Evolutionary conservation across 2,113 vertebrate genomes (phyloP).

Genomic region (Equus przewalskii): DNA sequence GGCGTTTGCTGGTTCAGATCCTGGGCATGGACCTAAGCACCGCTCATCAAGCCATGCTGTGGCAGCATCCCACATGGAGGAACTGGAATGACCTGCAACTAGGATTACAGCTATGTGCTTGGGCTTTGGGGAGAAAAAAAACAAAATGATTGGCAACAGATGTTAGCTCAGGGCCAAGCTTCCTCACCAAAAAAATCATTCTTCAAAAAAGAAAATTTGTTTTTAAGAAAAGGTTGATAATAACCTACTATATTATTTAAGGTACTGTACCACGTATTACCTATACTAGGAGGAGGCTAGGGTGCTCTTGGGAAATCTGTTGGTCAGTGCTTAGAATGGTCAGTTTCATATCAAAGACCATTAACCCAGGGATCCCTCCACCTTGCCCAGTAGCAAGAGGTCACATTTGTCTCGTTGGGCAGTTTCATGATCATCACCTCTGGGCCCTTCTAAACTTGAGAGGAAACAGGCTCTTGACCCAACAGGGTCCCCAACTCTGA

Average conservation of each 20-base stretch:
- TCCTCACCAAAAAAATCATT: too few relatives aligned
- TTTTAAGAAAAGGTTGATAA: not conserved
- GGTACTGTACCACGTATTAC: not conserved
- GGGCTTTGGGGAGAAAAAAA: too few relatives aligned
- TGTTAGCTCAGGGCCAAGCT: too few relatives aligned
- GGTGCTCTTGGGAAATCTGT: not conserved
- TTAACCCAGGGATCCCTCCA: not conserved
- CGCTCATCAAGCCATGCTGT: too few relatives aligned
- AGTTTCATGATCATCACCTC: not conserved
- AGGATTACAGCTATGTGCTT: too few relatives aligned
- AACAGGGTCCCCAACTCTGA: not conserved
- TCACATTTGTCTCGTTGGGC: not conserved
- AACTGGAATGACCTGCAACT: too few relatives aligned
- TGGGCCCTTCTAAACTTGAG: not conserved
- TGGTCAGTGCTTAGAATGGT: not conserved
- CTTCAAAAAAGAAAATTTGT: too few relatives aligned
- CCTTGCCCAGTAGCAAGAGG: not conserved
- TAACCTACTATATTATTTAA: not conserved
- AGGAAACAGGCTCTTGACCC: not conserved
- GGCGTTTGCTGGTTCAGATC: too few relatives aligned
- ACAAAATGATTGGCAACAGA: too few relatives aligned
- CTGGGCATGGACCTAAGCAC: too few relatives aligned
- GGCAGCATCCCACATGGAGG: too few relatives aligned
- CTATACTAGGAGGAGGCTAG: not conserved
- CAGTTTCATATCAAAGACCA: not conserved